Base-by-base conservation (phyloP, 2,888 invertebrate genomes). In the Stenodera caucasica region DNA sequence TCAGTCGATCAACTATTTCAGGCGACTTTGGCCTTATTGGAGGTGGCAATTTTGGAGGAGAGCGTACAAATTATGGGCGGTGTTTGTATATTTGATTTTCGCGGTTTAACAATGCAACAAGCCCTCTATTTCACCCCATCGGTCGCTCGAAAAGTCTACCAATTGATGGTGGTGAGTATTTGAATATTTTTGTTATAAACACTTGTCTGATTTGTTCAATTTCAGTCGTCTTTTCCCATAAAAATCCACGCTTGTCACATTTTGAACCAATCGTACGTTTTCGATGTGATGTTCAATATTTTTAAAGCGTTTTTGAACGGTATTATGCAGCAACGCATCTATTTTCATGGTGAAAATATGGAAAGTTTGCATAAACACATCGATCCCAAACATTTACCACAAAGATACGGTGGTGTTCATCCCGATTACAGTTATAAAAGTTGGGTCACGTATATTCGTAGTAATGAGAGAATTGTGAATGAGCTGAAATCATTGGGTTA, bases 181-280 rank as follows among this genome's bases (percentile, higher is more conserved):
- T 35, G 23, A 15, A 14, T 26, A 49, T 21, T 49, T 49, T 49
- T 29, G 59, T 49, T n/a, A 40, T 55, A 58, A 6, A 55, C 5
- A 37, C 23, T 12, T 29, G 29, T 14, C 6, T 14, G n/a, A 21
- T 55, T 64, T 61, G 35, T 45, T 4, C 26, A 23, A n/a, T 80
- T 82, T 8, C 79, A 89, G 89, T 86, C 89, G 0, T 85, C 89
- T 56, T 90, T 90, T 76, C 92, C 92, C 0, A 84, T 90, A 73
- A 86, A 85, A 54, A 89, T 89, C 0, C 82, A 89, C 66, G 88
- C 90, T 0, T 85, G 92, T 58, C 92, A 93, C 79, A 84, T 93
- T 54, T 84, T 92, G 33, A 88, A 91, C 77, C 90, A 92, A 75
- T 90, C 91, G 0, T 92, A 92, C 91, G 79, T 90, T 7, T 92